Conservation (phyloP, 2,113 vertebrate species). For the Falco punctatus region DNA sequence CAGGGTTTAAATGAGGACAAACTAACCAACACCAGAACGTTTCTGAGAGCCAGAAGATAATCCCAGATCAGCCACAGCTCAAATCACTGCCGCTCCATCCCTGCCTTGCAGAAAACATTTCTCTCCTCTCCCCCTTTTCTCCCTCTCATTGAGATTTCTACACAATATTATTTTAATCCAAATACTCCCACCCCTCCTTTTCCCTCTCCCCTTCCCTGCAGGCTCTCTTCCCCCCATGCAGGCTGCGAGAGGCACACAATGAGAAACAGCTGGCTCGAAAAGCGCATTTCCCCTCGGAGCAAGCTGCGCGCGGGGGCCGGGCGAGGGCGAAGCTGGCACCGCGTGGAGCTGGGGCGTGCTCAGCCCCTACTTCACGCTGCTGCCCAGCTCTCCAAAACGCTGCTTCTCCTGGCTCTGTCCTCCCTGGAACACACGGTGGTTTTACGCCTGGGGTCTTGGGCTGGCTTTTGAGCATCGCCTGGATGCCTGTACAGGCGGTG, state of each 20-base stretch:
- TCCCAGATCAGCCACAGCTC: background rate
- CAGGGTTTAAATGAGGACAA: constrained; percentile 36
- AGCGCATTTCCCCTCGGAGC: background rate
- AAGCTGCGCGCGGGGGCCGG: background rate
- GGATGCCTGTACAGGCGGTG: rapidly evolving
- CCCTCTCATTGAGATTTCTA: constrained; percentile 6
- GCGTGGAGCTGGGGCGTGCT: background rate
- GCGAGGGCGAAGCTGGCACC: background rate
- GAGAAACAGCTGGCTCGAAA: constrained; percentile 53
- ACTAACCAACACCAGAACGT: background rate
- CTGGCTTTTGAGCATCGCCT: background rate
- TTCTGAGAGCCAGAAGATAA: constrained; percentile 14
- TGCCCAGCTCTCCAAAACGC: background rate
- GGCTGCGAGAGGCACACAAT: constrained; percentile 12
- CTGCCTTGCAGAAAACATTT: background rate
- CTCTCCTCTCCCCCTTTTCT: background rate
- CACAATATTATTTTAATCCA: constrained; percentile 39
- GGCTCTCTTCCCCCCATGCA: background rate
- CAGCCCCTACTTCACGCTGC: background rate
- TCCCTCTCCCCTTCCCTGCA: background rate
- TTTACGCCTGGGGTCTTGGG: background rate
- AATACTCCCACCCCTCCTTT: background rate
- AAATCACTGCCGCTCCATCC: rapidly evolving
- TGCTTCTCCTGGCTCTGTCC: background rate
- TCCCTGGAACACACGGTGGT: background rate